These are phyloP conservation scores for Pelecanus crispus DNA, from an alignment of 2,113 vertebrate genomes.

Conservation along the genomic window DNA sequence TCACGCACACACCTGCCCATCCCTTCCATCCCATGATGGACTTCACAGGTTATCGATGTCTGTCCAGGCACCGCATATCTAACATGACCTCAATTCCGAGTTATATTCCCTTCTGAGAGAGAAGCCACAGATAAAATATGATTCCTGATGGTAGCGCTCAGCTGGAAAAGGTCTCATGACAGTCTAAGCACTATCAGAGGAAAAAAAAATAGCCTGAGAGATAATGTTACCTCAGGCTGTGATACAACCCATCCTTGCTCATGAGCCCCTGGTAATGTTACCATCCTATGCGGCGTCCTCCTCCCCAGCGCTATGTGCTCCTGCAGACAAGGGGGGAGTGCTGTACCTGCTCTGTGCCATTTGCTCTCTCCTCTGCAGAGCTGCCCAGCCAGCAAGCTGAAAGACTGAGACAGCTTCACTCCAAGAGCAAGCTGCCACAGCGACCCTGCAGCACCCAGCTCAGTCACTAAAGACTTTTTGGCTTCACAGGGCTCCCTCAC, in stretches of 20 bases:
- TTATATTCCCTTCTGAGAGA: not conserved
- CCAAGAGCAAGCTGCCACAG: not conserved
- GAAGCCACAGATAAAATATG: not conserved
- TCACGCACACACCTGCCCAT: not conserved
- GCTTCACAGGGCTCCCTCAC: not conserved
- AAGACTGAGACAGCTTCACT: not conserved
- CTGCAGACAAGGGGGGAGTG: not conserved
- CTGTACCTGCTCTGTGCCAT: not conserved
- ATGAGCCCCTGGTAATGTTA: not conserved
- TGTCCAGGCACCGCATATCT: not conserved
- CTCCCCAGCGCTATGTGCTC: rapidly evolving
- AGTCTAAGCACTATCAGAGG: not conserved
- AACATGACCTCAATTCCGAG: not conserved
- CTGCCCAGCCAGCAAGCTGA: not conserved
- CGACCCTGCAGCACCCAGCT: not conserved
- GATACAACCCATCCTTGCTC: not conserved
- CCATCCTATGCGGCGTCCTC: not conserved
- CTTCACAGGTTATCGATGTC: not conserved
- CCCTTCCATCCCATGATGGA: not conserved
- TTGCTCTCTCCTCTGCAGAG: not conserved
- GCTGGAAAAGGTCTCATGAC: not conserved
- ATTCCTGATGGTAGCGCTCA: not conserved
- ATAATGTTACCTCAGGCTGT: not conserved
- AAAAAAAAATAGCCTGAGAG: not conserved
- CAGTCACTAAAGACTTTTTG: not conserved